Base-by-base conservation (phyloP, 2,888 invertebrate species). In the Bugula neritina region DNA sequence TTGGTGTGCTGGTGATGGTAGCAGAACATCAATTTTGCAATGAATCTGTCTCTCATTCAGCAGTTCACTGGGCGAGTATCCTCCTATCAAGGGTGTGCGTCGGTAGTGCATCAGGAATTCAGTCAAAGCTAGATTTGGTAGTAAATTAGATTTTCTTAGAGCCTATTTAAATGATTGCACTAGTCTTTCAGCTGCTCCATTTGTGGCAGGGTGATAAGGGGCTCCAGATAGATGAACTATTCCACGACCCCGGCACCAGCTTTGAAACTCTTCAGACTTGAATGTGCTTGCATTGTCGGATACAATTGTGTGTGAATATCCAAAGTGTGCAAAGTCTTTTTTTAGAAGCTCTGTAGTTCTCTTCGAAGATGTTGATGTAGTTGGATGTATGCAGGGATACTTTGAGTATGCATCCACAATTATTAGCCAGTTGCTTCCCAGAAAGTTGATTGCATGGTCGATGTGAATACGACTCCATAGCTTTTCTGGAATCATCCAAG, bases 401-500 rank as follows among this genome's bases (percentile, higher is more conserved):
- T 43, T 43, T 10, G 43, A 17, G 43, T 43, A 43, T 5, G 43
- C 43, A 17, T 43, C 43, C 10, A 43, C 43, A 5, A 43, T 10
- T 43, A 78, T 69, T 17, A 79, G 72, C 69, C 74, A 43, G 43
- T 43, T 43, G 43, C 43, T 43, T 43, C 43, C 43, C 43, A 10
- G 5, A 17, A 5, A 43, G 17, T 43, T 43, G 43, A 43, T 43
- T 10, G 43, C 43, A 43, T 43, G 5, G 43, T 43, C 43, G 17
- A 43, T 43, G 17, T 43, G 5, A 43, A 43, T 5, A 10, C 43
- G 17, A 43, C 43, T 43, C 43, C 17, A 43, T 43, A 17, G 43
- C 43, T 17, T 43, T 17, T 43, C 43, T 43, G 43, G 43, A 58
- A 71, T 75, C 69, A 75, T 73, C 78, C 77, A 80, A 1, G 76